Evolutionary conservation across 2,113 vertebrate genomes (phyloP).

Genomic region (Carassius auratus): DNA sequence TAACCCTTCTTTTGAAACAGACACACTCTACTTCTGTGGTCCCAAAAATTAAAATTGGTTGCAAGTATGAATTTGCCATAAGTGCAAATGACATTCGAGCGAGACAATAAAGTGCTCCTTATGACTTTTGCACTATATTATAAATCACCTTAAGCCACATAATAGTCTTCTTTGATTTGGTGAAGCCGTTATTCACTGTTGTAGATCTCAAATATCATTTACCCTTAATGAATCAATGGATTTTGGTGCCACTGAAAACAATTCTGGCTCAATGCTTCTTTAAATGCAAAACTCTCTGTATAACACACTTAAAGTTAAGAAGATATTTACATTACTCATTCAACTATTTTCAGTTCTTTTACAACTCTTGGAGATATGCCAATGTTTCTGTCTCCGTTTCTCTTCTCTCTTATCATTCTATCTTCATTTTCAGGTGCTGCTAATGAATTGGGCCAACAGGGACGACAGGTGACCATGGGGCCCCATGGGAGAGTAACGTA

Average conservation of each 20-base stretch:
- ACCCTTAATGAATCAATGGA: neutral
- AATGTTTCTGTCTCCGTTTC: neutral
- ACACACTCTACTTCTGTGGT: neutral
- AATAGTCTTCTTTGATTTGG: neutral
- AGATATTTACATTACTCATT: neutral
- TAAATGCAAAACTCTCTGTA: neutral
- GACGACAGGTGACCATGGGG: conserved; percentile 22
- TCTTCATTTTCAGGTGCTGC: conserved; percentile 15
- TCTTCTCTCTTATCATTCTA: neutral
- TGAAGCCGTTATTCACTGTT: neutral
- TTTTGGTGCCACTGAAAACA: neutral
- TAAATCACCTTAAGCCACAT: neutral
- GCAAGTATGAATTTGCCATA: neutral
- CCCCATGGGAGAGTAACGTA: conserved; percentile 20
- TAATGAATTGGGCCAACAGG: conserved; percentile 37
- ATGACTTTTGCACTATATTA: neutral
- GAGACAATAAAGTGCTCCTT: neutral
- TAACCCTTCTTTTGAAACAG: neutral
- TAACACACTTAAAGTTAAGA: neutral
- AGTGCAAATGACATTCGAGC: neutral
- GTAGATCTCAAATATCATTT: neutral
- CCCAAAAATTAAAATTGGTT: neutral
- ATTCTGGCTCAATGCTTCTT: neutral
- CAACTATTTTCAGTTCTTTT: neutral
- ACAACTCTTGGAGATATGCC: neutral